Percentiles rank a stretch among this genome's conserved stretches.
These are phyloP conservation scores for Ammodytes dubius DNA, from an alignment of 2,113 vertebrate species.

Conservation along the genomic window DNA sequence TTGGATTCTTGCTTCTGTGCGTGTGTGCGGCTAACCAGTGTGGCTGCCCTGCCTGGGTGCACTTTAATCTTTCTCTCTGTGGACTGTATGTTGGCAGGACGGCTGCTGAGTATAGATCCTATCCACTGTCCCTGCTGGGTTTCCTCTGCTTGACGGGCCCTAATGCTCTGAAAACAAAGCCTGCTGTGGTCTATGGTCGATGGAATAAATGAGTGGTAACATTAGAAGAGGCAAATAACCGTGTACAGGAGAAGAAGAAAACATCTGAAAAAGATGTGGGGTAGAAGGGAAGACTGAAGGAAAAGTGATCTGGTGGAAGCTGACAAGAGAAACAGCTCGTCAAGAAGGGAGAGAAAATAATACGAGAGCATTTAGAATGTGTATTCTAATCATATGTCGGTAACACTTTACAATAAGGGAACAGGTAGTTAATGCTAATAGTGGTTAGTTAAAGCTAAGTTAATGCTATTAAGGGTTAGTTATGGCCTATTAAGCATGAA, in stretches of 20 bases:
- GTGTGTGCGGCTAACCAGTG: conserved; percentile 2
- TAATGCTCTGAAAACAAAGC: conserved; percentile 49
- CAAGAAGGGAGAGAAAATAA: not conserved
- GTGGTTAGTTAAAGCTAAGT: too few relatives aligned
- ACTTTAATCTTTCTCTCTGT: conserved; percentile 23
- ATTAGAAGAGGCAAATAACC: conserved; percentile 37
- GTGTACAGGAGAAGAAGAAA: not conserved
- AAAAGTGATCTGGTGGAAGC: conserved; percentile 16
- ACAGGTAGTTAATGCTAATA: too few relatives aligned
- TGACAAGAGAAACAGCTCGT: conserved; percentile 18
- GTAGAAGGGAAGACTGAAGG: conserved; percentile 8
- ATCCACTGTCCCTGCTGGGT: conserved; percentile 24
- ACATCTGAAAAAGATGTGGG: conserved; percentile 18
- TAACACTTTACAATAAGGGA: too few relatives aligned
- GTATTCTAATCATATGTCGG: not conserved
- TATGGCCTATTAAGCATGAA: too few relatives aligned
- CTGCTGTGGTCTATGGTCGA: conserved; percentile 18
- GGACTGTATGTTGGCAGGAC: conserved; percentile 32
- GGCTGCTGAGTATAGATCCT: conserved; percentile 48
- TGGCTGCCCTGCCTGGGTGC: not conserved
- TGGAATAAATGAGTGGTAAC: conserved; percentile 58
- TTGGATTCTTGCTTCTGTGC: not conserved
- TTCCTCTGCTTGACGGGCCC: conserved; percentile 19
- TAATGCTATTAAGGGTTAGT: too few relatives aligned
- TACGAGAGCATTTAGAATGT: conserved; percentile 6